These are phyloP conservation scores for Cyprinodon brontotheroides DNA, from an alignment of 2,113 vertebrate genomes.

Conservation along the genomic window DNA sequence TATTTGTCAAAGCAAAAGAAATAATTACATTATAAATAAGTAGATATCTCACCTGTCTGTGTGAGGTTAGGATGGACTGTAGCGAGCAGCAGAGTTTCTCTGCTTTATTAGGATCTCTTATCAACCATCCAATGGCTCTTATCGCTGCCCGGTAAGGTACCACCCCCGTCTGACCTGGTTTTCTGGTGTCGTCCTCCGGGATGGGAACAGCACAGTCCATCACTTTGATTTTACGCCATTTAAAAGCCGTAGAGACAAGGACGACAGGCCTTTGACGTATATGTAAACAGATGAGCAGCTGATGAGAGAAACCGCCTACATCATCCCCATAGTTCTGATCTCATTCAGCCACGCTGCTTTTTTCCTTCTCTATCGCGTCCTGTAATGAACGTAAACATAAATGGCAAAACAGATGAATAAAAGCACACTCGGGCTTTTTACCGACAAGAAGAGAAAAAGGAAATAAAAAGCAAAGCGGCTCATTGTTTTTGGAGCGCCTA, in stretches of 20 bases:
- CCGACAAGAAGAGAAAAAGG: conserved; percentile 66
- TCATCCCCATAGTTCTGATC: neutral
- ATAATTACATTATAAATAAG: neutral
- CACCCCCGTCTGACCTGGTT: conserved; percentile 30
- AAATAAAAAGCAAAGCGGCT: conserved; percentile 74
- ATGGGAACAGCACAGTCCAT: conserved; percentile 65
- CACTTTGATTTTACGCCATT: conserved; percentile 46
- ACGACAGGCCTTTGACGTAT: conserved; percentile 42
- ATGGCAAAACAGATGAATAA: conserved; percentile 68
- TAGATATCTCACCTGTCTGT: conserved; percentile 35
- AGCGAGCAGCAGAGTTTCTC: neutral
- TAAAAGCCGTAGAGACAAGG: conserved; percentile 51
- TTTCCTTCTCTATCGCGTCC: conserved; percentile 22
- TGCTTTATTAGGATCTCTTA: conserved; percentile 57
- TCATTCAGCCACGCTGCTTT: neutral
- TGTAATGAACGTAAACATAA: conserved; percentile 71
- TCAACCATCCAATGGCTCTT: conserved; percentile 48
- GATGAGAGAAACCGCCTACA: neutral
- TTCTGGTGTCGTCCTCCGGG: conserved; percentile 56
- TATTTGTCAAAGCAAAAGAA: neutral
- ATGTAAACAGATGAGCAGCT: neutral
- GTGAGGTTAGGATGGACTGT: neutral
- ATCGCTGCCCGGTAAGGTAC: conserved; percentile 43
- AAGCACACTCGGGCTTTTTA: conserved; percentile 69
- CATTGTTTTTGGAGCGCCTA: conserved; percentile 35